Percentiles rank a stretch among this genome's conserved stretches.
Conservation (phyloP, 53 echinoderm and acorn worm genomes). For the Hippasteria phrygiana region DNA sequence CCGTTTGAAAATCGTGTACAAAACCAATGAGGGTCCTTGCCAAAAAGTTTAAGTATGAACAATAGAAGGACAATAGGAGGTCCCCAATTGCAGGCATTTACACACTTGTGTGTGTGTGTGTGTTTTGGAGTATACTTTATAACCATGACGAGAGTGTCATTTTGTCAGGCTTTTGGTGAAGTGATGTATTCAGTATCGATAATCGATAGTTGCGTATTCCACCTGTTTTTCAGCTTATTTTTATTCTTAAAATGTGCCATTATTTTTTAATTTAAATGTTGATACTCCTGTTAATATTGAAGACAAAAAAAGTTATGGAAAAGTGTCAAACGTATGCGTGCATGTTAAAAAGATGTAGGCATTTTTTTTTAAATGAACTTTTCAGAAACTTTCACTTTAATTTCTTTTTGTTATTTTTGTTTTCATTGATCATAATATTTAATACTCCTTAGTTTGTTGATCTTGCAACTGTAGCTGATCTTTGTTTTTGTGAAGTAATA, state of each 20-base stretch:
- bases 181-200: slow-evolving; percentile 56
- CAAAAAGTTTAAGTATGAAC: no score
- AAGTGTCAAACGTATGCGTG: slow-evolving; percentile 38
- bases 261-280: slow-evolving; percentile 66
- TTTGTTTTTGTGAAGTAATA: neutral
- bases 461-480: neutral
- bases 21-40: no score
- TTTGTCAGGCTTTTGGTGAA: slow-evolving; percentile 46
- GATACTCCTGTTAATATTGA: slow-evolving; percentile 55
- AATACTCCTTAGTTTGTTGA: neutral
- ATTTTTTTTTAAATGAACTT: slow-evolving; percentile 26
- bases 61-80: no score
- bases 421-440: slow-evolving; percentile 8
- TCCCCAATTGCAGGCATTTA: no score
- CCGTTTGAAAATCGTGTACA: no score
- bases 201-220: slow-evolving; percentile 52
- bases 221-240: slow-evolving; percentile 64
- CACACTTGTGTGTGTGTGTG: neutral
- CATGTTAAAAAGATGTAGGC: slow-evolving; percentile 48
- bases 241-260: slow-evolving; percentile 57
- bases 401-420: neutral
- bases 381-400: neutral
- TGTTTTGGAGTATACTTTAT: neutral
- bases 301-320: slow-evolving; percentile 2
- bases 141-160: neutral